Base-by-base conservation (phyloP, 2,888 invertebrate genomes). In the Exocentrus adspersus region DNA sequence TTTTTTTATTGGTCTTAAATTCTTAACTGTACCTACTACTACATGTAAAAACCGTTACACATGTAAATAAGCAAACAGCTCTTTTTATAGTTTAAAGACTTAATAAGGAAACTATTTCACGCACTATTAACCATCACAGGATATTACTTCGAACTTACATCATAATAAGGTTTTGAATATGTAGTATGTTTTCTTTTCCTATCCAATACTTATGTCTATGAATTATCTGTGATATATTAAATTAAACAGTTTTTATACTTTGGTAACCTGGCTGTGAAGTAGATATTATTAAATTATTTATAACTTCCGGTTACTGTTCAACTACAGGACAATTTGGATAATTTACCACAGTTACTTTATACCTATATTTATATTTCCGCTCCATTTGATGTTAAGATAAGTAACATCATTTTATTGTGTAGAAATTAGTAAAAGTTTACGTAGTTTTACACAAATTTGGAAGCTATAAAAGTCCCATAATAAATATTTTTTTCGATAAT, bases 401-500 rank as follows among this genome's bases (percentile, higher is more conserved):
- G 21, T 45, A 37, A 42, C 52, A 42, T 21, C 21, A 60, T 43
- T 32, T 52, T 45, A 32, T 30, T 57, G 14, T 20, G 46, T 32
- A 52, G 32, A 43, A 60, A 60, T 60, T 60, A 60, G 45, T 52
- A 45, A 52, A 42, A 60, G 30, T 52, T 60, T 60, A 52, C 24
- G 24, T 19, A 42, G 17, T 50, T 32, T 57, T 32, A 45, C 46
- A 46, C 46, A 54, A 51, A 43, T 43, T 54, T 57, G 43, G 30
- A 42, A 20, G 51, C 51, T 43, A 56, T 64, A 51, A 64, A 64
- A 48, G 60, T 60, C 60, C 32, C 45, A 56, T 59, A 60, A 73
- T 68, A 74, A 72, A 74, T 72, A 71, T 71, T 70, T 73, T n/a
- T 71, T 73, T 63, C 69, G 71, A 71, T 59, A 65, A 68, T 61